These are phyloP conservation scores for Procambarus virginalis DNA, from an alignment of 1,140 invertebrate species.

Conservation along the genomic window DNA sequence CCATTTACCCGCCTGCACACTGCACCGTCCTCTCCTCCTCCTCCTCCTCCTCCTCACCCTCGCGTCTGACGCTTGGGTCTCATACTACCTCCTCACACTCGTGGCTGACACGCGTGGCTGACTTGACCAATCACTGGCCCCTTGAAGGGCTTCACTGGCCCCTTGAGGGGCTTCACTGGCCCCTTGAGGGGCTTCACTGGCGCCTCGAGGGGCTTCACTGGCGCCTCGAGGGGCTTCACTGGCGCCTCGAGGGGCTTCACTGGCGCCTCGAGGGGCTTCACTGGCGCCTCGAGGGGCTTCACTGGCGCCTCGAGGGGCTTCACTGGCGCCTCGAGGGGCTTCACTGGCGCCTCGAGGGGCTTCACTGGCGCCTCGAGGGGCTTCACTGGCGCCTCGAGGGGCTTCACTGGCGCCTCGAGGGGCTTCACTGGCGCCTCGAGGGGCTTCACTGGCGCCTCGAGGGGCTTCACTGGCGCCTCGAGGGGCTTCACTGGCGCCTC, in stretches of 20 bases:
- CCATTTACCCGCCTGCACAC: not conserved
- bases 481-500: not conserved
- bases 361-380: not conserved
- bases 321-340: not conserved
- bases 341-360: not conserved
- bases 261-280: not conserved
- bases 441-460: not conserved
- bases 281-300: not conserved
- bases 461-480: not conserved
- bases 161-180: not conserved
- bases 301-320: not conserved
- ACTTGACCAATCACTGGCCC: not conserved
- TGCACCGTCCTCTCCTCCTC: not conserved
- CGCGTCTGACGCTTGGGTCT: not conserved
- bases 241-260: not conserved
- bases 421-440: not conserved
- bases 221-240: not conserved
- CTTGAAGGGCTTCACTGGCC: not conserved
- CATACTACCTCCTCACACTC: not conserved
- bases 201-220: not conserved
- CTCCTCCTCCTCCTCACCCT: not conserved
- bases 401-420: not conserved
- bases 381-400: not conserved
- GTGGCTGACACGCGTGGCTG: not conserved
- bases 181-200: too few relatives aligned